phyloP scores from a whole-genome alignment of 2,797 vertebrate species.

The Enteromius mattozi region DNA sequence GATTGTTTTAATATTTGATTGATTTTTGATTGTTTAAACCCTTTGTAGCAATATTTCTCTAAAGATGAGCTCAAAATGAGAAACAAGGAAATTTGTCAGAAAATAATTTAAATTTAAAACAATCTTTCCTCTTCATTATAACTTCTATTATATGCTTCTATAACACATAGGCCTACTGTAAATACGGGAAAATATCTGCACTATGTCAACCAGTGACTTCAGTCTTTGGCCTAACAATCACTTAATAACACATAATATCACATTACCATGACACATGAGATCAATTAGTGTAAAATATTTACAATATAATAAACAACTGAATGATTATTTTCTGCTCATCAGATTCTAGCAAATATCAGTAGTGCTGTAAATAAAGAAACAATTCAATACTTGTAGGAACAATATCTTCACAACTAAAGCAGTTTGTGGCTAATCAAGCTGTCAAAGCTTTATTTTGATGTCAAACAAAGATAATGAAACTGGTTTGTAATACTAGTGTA shows the following conservation, averaged over 20 bases:
- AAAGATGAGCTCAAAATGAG: background rate
- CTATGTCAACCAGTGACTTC: constrained; percentile 39
- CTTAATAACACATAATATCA: constrained; percentile 16
- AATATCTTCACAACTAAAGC: background rate
- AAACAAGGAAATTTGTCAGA: background rate
- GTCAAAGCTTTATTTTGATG: constrained; percentile 10
- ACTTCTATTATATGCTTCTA: background rate
- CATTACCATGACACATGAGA: constrained; percentile 26
- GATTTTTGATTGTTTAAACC: background rate
- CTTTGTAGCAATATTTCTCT: background rate
- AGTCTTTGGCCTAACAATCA: constrained; percentile 20
- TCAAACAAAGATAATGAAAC: background rate
- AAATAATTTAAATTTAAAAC: background rate
- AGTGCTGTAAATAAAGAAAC: constrained; percentile 9
- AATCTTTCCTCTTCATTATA: background rate
- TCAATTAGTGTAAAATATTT: constrained; percentile 31
- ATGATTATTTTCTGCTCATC: constrained; percentile 1
- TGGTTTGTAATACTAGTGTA: constrained; percentile 25
- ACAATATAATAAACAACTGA: constrained; percentile 40
- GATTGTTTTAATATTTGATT: constrained; percentile 1
- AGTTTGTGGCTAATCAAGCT: constrained; percentile 6
- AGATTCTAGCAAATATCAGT: background rate
- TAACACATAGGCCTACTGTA: background rate
- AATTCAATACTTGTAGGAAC: background rate
- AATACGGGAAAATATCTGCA: constrained; percentile 4